These are phyloP conservation scores for Amorpha juglandis DNA, from an alignment of 2,888 invertebrate species.

Conservation along the genomic window DNA sequence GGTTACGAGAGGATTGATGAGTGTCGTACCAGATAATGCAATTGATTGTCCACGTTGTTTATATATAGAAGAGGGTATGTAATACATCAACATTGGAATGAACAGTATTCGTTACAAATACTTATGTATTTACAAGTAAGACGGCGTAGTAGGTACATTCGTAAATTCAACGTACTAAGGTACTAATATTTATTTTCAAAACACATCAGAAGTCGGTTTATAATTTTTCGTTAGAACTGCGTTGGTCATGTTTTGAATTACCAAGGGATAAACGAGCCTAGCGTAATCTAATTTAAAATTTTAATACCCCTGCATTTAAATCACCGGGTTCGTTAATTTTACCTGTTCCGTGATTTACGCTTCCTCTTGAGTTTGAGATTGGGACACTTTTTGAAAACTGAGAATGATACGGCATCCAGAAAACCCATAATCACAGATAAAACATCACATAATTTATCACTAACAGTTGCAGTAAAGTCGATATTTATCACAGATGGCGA, in stretches of 20 bases:
- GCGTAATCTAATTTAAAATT: constrained; percentile 12
- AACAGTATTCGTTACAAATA: constrained; percentile 8
- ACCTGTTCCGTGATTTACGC: constrained; percentile 56
- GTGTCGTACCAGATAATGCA: not conserved
- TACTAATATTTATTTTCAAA: constrained; percentile 1
- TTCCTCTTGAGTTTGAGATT: constrained; percentile 65
- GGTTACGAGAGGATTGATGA: constrained; percentile 20
- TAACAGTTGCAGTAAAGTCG: constrained; percentile 42
- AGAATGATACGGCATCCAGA: constrained; percentile 64
- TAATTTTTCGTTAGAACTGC: constrained; percentile 3
- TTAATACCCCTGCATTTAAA: not conserved
- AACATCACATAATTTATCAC: constrained; percentile 62
- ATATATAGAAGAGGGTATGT: not conserved
- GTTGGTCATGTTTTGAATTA: constrained; percentile 7
- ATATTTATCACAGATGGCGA: constrained; percentile 57
- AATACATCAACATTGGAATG: not conserved
- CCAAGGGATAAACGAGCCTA: constrained; percentile 4
- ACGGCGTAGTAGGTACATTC: not conserved
- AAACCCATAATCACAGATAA: constrained; percentile 63
- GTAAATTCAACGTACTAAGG: not conserved
- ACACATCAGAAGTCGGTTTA: not conserved
- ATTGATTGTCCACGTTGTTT: constrained; percentile 1
- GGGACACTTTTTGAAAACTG: constrained; percentile 76
- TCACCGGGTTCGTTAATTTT: constrained; percentile 35
- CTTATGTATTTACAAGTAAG: constrained; percentile 8